Percentiles rank a stretch among this genome's conserved stretches.
Conservation (phyloP, 2,113 vertebrate genomes). For the Anoplopoma fimbria region DNA sequence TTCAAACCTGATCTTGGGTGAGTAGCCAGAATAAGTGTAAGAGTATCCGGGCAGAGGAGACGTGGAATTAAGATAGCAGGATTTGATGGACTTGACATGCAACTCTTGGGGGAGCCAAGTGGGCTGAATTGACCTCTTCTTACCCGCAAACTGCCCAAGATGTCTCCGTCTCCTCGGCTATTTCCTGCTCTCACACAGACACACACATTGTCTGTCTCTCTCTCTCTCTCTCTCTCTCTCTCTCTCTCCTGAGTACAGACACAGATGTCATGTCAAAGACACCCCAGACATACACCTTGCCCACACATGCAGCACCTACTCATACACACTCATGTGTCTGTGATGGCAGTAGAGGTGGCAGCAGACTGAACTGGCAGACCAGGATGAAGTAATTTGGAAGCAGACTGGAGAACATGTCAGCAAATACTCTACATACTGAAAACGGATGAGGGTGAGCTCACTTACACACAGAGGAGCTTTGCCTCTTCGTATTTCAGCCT, state of each 20-base stretch:
- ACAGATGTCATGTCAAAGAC: neutral
- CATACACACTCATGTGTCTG: neutral
- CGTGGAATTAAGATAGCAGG: slow-evolving; percentile 56
- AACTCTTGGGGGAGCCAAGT: slow-evolving; percentile 34
- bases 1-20: no score
- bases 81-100: slow-evolving; percentile 56
- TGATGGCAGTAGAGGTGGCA: neutral
- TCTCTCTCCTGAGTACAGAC: neutral
- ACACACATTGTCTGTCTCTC: neutral
- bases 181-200: slow-evolving; percentile 15
- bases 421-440: neutral
- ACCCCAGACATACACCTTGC: neutral
- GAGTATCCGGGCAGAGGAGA: slow-evolving; percentile 11
- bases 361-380: neutral
- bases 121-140: slow-evolving; percentile 16
- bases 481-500: slow-evolving; percentile 2
- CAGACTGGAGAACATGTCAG: neutral
- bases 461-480: neutral
- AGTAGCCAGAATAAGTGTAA: slow-evolving; percentile 45
- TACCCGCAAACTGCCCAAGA: slow-evolving; percentile 28
- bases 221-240: neutral
- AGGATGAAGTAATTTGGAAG: slow-evolving; percentile 1
- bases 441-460: neutral
- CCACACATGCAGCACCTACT: neutral
- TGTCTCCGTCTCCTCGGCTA: slow-evolving; percentile 31